Conservation (phyloP, 2,113 vertebrate species). For the Bostrychus sinensis region DNA sequence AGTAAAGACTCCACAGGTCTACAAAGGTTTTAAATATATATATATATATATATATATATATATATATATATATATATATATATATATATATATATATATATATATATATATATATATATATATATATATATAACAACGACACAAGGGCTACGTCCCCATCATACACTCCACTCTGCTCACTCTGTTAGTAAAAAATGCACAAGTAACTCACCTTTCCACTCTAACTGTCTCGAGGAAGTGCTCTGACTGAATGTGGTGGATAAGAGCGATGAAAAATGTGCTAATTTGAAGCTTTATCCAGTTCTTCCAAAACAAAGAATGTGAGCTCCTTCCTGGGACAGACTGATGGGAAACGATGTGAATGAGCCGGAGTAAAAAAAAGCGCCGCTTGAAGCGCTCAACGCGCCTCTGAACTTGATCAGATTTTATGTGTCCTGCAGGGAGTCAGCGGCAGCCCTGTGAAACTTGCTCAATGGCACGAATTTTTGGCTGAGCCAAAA, state of each 20-base stretch:
- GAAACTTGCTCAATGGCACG: conserved; percentile 85
- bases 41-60: too few relatives aligned
- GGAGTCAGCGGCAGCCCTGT: conserved; percentile 87
- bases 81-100: too few relatives aligned
- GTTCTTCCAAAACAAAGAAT: conserved; percentile 86
- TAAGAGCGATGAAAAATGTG: conserved; percentile 74
- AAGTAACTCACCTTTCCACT: conserved; percentile 86
- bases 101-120: too few relatives aligned
- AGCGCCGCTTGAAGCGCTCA: conserved; percentile 92
- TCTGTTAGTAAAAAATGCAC: conserved; percentile 17
- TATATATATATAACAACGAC: background rate
- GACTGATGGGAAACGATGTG: conserved; percentile 80
- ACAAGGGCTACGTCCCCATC: background rate
- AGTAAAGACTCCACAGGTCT: background rate
- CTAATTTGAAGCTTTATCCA: conserved; percentile 73
- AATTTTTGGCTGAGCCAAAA: conserved; percentile 77
- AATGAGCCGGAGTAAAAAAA: conserved; percentile 90
- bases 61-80: too few relatives aligned
- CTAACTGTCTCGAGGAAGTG: conserved; percentile 75
- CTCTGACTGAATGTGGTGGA: conserved; percentile 77
- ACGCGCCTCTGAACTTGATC: conserved; percentile 97
- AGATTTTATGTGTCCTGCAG: conserved; percentile 95
- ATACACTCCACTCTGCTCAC: background rate
- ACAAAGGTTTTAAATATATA: too few relatives aligned
- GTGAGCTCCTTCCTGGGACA: conserved; percentile 83